A percentile compares a stretch with the other conserved stretches of the same genome.
phyloP scores from a whole-genome alignment of 64 coral and sea anemone species.

The Montipora efflorescens region DNA sequence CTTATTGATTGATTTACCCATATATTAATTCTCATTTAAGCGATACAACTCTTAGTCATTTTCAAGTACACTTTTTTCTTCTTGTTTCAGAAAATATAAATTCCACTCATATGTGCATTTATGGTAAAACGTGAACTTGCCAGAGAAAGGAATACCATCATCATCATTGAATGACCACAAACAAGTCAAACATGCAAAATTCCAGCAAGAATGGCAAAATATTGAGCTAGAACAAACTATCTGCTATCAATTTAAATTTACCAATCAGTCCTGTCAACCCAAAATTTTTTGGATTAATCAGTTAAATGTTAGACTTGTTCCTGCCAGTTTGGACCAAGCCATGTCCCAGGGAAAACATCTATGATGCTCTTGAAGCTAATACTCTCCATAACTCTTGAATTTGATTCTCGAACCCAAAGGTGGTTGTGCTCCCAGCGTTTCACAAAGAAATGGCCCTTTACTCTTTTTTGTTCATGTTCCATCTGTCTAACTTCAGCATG shows the following conservation, averaged over 20 bases:
- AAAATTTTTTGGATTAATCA: neutral
- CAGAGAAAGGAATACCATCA: neutral
- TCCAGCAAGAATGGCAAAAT: neutral
- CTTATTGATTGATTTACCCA: too few relatives aligned
- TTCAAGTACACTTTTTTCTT: too few relatives aligned
- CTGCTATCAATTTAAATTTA: neutral
- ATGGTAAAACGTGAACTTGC: too few relatives aligned
- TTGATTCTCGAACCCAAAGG: slow-evolving; percentile 28
- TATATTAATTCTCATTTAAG: too few relatives aligned
- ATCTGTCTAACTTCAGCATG: slow-evolving; percentile 23
- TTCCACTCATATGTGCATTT: too few relatives aligned
- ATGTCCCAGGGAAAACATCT: neutral
- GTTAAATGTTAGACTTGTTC: neutral
- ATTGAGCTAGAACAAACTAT: neutral
- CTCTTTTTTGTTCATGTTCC: slow-evolving; percentile 5
- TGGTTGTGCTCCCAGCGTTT: slow-evolving; percentile 9
- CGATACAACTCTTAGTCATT: too few relatives aligned
- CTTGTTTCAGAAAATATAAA: too few relatives aligned
- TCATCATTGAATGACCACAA: neutral
- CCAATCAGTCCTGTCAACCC: neutral
- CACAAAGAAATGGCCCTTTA: slow-evolving; percentile 24
- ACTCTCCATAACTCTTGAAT: slow-evolving; percentile 1
- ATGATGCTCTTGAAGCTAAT: slow-evolving; percentile 1
- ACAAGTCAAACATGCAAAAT: neutral
- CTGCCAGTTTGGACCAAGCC: slow-evolving; percentile 41